phyloP scores from a whole-genome alignment of 2,113 vertebrate genomes.

The Periophthalmus modestus region DNA sequence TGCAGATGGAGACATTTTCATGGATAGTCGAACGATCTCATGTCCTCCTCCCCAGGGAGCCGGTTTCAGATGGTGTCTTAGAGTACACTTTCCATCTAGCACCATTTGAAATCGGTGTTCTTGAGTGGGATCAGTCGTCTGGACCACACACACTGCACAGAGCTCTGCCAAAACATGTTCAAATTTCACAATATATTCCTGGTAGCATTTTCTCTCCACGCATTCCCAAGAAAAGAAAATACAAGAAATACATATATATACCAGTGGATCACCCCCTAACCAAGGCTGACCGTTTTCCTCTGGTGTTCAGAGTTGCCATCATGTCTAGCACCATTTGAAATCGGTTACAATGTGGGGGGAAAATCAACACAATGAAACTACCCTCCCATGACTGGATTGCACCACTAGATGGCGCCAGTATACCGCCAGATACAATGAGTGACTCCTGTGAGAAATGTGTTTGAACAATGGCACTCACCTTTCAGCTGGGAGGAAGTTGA shows the following conservation, averaged over 20 bases:
- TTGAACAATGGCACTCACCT: not conserved
- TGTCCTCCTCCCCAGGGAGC: constrained; percentile 90
- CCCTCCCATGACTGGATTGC: not conserved
- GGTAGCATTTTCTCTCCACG: not conserved
- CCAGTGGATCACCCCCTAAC: constrained; percentile 73
- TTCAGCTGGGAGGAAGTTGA: not conserved
- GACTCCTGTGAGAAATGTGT: not conserved
- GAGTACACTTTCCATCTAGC: constrained; percentile 94
- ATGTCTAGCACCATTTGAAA: constrained; percentile 99
- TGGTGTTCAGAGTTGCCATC: constrained; percentile 94
- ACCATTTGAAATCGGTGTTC: constrained; percentile 99
- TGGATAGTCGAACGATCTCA: not conserved
- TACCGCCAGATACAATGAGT: not conserved
- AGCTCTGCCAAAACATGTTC: not conserved
- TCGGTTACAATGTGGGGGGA: constrained; percentile 97
- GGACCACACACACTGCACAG: not conserved
- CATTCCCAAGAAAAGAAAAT: not conserved
- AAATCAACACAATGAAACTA: constrained; percentile 60
- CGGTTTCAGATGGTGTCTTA: constrained; percentile 98
- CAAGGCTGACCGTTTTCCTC: constrained; percentile 97
- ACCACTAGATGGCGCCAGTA: constrained; percentile 53
- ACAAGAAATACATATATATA: not conserved
- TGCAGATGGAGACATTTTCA: constrained; percentile 24
- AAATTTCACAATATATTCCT: not conserved
- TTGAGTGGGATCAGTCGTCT: constrained; percentile 89